Base-by-base conservation (phyloP, 2,888 invertebrate genomes). In the Bimastos eiseni region DNA sequence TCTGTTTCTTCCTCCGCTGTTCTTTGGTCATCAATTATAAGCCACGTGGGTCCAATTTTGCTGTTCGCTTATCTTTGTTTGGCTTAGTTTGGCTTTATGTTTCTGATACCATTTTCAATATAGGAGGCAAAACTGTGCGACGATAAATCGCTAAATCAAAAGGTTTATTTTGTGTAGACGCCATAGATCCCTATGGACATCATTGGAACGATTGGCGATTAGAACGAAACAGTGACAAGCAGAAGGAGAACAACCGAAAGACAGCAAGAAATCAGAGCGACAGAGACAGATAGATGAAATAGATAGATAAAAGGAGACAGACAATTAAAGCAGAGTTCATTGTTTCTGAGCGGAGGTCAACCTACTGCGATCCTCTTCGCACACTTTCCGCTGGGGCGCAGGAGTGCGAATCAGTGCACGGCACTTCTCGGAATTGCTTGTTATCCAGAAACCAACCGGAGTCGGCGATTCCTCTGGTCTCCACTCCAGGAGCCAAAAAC, bases 361-460 rank as follows among this genome's bases (percentile, higher is more conserved):
- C 93, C 96, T 96, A 95, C 97, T 97, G 4, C 95, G 97, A 97
- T 3, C 97, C 98, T 93, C 96, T 96, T 91, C 96, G 96, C 89
- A 97, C 96, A 0, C 97, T 94, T 96, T 94, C 97, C 96, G 92
- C 96, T 11, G 97, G 96, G 0, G 96, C 96, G 88, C 96, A 96
- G 0, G 96, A 96, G 92, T 94, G 94, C 17, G 95, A 94, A 92
- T 95, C 95, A 49, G 94, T 93, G 92, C 96, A 96, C 44, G 94
- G 93, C 83, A 94, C 93, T 21, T 92, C 94, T 83, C 90, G 96
- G 94, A 96, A 97, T 0, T 97, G 97, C 41, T 97, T 97, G 92
- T 98, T 96, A 94, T 98, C 98, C 91, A 98, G 96, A 95, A 98
- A 98, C 98, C 98, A 98, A 36, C 98, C 98, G 0, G 98, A 98